These are phyloP conservation scores for Dreissena rostriformis DNA, from an alignment of 1,140 invertebrate species.

Conservation along the genomic window DNA sequence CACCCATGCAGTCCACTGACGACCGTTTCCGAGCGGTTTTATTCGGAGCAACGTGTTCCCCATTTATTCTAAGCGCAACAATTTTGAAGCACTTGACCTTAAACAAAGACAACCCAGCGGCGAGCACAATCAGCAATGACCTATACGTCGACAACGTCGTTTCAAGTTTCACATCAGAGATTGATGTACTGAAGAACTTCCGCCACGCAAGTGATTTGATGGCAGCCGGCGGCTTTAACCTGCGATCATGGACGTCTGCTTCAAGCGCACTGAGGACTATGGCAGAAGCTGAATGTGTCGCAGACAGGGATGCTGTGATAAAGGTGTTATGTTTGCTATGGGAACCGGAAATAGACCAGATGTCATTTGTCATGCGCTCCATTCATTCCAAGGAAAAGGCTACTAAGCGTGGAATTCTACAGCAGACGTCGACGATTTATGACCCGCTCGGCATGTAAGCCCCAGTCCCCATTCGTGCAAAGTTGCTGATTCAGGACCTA, in stretches of 20 bases:
- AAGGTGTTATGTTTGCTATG: slow-evolving; percentile 25
- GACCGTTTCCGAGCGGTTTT: neutral
- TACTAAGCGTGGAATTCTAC: neutral
- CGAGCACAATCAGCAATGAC: neutral
- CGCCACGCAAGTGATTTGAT: neutral
- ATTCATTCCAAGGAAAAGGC: neutral
- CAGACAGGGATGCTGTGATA: neutral
- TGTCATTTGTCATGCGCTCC: neutral
- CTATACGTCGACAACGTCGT: slow-evolving; percentile 8
- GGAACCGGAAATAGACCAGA: neutral
- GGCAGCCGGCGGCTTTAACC: neutral
- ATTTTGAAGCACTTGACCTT: neutral
- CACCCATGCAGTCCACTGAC: slow-evolving; percentile 1
- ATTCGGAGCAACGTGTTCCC: slow-evolving; percentile 13
- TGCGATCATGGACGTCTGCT: neutral
- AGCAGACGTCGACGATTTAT: slow-evolving; percentile 2
- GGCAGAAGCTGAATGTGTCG: neutral
- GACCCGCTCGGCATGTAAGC: neutral
- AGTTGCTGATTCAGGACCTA: neutral
- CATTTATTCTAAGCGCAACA: slow-evolving; percentile 9
- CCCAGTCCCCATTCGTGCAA: neutral
- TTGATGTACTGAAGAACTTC: too few species aligned
- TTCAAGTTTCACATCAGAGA: neutral
- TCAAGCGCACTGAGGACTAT: neutral
- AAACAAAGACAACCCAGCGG: neutral